Evolutionary conservation across 2,797 vertebrate genomes (phyloP), one percentile per base, ranked within the genome.

Genomic region (Vipera ursinii): DNA sequence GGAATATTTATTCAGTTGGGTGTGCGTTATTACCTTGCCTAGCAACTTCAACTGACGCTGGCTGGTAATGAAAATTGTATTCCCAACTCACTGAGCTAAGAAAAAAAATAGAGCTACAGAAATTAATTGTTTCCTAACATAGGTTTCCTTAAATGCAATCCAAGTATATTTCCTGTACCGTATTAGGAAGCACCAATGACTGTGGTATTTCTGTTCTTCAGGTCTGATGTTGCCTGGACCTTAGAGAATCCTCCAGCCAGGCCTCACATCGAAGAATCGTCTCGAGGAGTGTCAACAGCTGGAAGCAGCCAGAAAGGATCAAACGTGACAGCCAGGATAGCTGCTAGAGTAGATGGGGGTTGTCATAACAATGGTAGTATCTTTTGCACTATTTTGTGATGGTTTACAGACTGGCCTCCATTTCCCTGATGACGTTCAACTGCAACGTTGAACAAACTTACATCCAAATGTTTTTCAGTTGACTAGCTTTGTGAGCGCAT

Each of bases 371-470:
- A 97, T 0, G 96, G 98, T 93, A 99, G 98, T 94, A 98, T 98
- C 97, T 98, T 99, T 96, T 99, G 98, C 96, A 98, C 97, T 78
- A 97, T 99, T 93, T 97, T 98, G 57, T 99, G 97, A 98, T 95
- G 13, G 73, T 14, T 7, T 59, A 15, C n/a, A 4, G 4, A 51
- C 32, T 85, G 65, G n/a, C 12, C 38, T 69, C 17, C 10, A 61
- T 32, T 38, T n/a, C 12, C 86, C 28, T 61, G 1, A 32, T n/a
- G 1, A 12, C 2, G 12, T 73, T 55, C 12, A 12, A 12, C 63
- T 82, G 65, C 69, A 38, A 3, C 24, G 4, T 59, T 4, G 7
- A 44, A 82, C 24, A 88, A 87, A 20, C 15, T 44, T 0, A 13
- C 20, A 4, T 55, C 28, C 32, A 32, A 20, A 60, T 51, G 13